These are phyloP conservation scores for Eucriotettix oculatus DNA, from an alignment of 2,888 invertebrate species.

Conservation along the genomic window DNA sequence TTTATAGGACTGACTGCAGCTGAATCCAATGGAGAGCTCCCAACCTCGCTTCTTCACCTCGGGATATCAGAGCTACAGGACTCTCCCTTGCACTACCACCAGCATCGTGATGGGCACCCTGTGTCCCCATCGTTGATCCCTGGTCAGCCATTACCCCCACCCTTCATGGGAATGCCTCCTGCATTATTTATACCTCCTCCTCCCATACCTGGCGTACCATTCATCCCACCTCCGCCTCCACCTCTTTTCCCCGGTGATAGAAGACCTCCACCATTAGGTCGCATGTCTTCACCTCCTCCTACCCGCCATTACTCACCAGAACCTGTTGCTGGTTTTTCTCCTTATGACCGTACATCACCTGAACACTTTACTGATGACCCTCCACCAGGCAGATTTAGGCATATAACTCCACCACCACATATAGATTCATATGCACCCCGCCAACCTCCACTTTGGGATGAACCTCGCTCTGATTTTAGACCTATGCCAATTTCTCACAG, in stretches of 20 bases:
- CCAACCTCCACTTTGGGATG: constrained; percentile 24
- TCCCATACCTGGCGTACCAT: constrained; percentile 26
- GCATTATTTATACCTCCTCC: constrained; percentile 31
- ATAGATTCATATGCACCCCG: neutral
- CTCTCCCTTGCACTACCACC: constrained; percentile 6
- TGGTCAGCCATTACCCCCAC: constrained; percentile 31
- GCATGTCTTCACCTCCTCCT: constrained; percentile 28
- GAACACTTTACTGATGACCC: neutral
- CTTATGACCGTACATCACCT: constrained; percentile 6
- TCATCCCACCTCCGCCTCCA: constrained; percentile 32
- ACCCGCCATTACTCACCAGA: constrained; percentile 24
- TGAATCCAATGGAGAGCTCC: constrained; percentile 9
- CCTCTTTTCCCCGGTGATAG: constrained; percentile 16
- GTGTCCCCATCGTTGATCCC: constrained; percentile 21
- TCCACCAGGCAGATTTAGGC: neutral
- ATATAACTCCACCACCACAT: constrained; percentile 3
- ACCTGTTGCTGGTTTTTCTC: constrained; percentile 1
- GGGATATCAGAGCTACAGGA: constrained; percentile 2
- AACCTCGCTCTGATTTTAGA: constrained; percentile 15
- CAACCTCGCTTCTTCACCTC: constrained; percentile 8
- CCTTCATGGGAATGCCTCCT: constrained; percentile 23
- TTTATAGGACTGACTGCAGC: constrained; percentile 1
- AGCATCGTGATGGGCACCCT: constrained; percentile 18
- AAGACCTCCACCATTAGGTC: constrained; percentile 23
- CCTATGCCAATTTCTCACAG: constrained; percentile 7